Evolutionary conservation across 2,888 invertebrate genomes (phyloP), one percentile per base, ranked within the genome.

Genomic region (Hypselothyrea guttata): DNA sequence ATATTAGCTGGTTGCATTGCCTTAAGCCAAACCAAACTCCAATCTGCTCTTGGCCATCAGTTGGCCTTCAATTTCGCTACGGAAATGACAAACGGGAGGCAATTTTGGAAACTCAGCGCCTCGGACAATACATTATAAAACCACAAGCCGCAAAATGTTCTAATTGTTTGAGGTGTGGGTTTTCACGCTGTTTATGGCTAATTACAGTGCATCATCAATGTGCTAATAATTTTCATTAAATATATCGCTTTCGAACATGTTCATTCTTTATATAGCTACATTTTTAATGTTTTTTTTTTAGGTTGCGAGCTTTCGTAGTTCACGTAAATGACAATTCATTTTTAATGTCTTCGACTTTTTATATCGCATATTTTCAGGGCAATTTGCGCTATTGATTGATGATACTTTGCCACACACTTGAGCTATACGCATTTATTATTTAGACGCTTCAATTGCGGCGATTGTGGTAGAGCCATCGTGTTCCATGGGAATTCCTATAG

Each of bases 21-120:
- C 64, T 68, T 49, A 35, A 70, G 64, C 52, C 42, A 37, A 7
- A 47, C 7, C 31, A 44, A 7, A n/a, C n/a, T n/a, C n/a, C n/a
- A n/a, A 13, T 37, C 15, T 15, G n/a, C 37, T 9, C 58, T 49
- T 27, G 48, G 37, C 22, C 22, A 22, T 22, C 44, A 51, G 38
- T 44, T 55, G 38, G 9, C 49, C 35, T 55, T 47, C 59, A 34
- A 61, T 62, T 45, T 15, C 1, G 33, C 11, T 16, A 38, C 64
- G 70, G 59, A 68, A 64, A 64, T 68, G 53, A 41, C 38, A 11
- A 12, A 8, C 11, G 16, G 31, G 7, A 33, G 11, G 22, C 46
- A 46, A 34, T 33, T 5, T 37, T n/a, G n/a, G n/a, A n/a, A n/a
- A n/a, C 37, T 37, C 37, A 9, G 18, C 3, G 9, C 37, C 37